Conservation (phyloP, 1,140 invertebrate genomes). For the Papilio dardanus region DNA sequence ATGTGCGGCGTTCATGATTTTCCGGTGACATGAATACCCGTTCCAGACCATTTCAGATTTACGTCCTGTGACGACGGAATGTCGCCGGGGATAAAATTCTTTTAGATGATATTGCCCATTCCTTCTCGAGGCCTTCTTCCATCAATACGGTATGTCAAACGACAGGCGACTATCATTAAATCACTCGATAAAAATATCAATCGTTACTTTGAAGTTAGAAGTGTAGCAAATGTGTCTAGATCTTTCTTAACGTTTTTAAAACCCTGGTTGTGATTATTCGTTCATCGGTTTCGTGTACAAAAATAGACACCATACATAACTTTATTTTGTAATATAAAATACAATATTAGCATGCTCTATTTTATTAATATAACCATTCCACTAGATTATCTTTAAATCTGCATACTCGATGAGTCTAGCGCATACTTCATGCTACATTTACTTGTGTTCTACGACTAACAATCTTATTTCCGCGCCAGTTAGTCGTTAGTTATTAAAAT, state of each 20-base stretch:
- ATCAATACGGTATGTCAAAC: background rate
- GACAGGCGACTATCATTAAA: background rate
- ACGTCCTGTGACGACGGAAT: slow-evolving; percentile 45
- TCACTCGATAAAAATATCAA: background rate
- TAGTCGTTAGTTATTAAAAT: background rate
- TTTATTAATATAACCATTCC: slow-evolving; percentile 4
- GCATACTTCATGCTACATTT: slow-evolving; percentile 4
- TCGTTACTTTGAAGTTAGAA: background rate
- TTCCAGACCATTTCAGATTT: slow-evolving; percentile 49
- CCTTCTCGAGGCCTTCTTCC: slow-evolving; percentile 1
- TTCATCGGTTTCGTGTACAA: background rate
- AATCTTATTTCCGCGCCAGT: background rate
- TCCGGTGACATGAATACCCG: slow-evolving; percentile 39
- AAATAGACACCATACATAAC: background rate
- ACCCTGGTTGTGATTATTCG: background rate
- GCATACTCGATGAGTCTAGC: slow-evolving; percentile 1
- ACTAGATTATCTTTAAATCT: slow-evolving; percentile 15
- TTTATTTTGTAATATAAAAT: background rate
- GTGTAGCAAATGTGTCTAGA: background rate
- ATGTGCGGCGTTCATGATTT: background rate
- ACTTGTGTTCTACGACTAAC: background rate
- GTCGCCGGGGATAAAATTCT: slow-evolving; percentile 41
- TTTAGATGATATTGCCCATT: slow-evolving; percentile 8
- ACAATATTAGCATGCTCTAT: background rate
- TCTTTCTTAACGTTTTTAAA: background rate